These are phyloP conservation scores for Orientallactaga sibirica DNA, from an alignment of 2,797 vertebrate genomes.

Conservation along the genomic window DNA sequence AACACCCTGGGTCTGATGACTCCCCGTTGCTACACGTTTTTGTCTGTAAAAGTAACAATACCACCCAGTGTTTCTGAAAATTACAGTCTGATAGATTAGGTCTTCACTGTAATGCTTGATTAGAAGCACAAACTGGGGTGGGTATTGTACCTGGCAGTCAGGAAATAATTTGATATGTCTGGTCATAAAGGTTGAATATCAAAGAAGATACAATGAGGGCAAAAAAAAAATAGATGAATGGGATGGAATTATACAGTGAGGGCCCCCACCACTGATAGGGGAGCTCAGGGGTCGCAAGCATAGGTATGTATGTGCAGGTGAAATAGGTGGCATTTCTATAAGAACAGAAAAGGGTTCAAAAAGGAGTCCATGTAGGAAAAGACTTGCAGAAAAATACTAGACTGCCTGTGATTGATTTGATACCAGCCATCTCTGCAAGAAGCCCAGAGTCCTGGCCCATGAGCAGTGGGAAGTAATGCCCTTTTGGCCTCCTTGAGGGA, in stretches of 20 bases:
- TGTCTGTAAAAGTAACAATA: slow-evolving; percentile 42
- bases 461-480: slow-evolving; percentile 45
- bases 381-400: slow-evolving; percentile 53
- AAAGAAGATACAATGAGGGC: neutral
- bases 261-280: neutral
- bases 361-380: neutral
- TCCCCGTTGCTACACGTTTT: neutral
- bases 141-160: neutral
- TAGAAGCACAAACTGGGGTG: neutral
- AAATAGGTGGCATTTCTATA: neutral
- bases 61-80: neutral
- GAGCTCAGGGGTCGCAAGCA: neutral
- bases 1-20: neutral
- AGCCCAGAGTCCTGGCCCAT: slow-evolving; percentile 47
- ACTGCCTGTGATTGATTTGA: slow-evolving; percentile 53
- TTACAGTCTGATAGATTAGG: neutral
- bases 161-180: neutral
- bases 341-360: neutral
- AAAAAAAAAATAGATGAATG: neutral
- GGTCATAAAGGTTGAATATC: neutral
- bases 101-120: neutral
- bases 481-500: slow-evolving; percentile 32
- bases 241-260: neutral
- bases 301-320: neutral
- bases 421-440: neutral